Conservation (phyloP, 2,113 vertebrate species). For the Pygoscelis antarcticus region DNA sequence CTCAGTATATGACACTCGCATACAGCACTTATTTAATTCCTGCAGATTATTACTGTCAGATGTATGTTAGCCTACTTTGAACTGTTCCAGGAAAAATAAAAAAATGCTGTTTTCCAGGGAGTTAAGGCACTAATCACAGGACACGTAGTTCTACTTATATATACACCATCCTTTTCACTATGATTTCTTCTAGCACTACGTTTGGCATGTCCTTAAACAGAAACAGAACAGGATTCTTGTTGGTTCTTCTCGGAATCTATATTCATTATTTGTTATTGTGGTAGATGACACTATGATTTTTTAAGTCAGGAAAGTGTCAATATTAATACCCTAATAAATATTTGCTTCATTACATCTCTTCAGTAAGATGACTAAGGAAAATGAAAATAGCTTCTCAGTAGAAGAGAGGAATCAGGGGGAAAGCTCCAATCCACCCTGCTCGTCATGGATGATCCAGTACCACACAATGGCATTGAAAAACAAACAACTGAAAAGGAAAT, state of each 20-base stretch:
- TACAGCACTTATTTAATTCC: neutral
- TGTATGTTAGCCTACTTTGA: neutral
- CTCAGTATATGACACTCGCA: neutral
- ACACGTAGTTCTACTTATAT: neutral
- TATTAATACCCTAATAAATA: neutral
- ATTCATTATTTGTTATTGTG: neutral
- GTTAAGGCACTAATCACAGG: neutral
- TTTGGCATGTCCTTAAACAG: neutral
- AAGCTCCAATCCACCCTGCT: neutral
- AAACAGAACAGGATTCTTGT: neutral
- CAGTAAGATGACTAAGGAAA: neutral
- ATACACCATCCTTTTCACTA: neutral
- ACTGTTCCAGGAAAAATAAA: neutral
- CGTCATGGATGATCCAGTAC: neutral
- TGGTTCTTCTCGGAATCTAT: neutral
- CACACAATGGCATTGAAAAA: neutral
- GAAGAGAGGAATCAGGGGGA: neutral
- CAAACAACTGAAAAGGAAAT: neutral
- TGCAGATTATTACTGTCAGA: neutral
- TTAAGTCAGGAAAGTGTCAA: neutral
- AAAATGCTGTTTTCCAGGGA: neutral
- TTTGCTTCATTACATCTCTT: neutral
- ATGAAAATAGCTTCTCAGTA: neutral
- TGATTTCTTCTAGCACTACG: neutral
- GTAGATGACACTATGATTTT: neutral